Conservation (phyloP, 2,113 vertebrate genomes). For the Plecturocebus donacophilus region DNA sequence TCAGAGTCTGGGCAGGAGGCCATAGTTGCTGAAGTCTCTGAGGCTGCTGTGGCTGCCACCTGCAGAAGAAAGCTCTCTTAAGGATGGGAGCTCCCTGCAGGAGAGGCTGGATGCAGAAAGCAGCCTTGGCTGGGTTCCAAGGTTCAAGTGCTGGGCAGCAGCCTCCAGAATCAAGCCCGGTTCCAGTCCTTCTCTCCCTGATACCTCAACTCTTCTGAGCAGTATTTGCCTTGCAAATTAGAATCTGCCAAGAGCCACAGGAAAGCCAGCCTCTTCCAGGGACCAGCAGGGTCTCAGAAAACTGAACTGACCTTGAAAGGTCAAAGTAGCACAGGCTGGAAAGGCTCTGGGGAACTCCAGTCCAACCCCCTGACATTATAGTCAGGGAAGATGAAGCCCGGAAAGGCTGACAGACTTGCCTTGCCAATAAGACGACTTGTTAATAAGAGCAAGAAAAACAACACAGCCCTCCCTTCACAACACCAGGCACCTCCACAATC, state of each 20-base stretch:
- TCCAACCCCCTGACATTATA: neutral
- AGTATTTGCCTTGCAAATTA: constrained; percentile 57
- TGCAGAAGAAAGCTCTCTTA: constrained; percentile 50
- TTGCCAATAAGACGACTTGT: neutral
- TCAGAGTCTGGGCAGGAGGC: constrained; percentile 77
- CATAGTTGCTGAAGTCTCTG: constrained; percentile 68
- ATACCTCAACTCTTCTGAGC: neutral
- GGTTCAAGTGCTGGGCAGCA: neutral
- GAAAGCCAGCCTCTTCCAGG: neutral
- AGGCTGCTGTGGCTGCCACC: constrained; percentile 25
- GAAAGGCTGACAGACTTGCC: neutral
- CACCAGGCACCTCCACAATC: neutral
- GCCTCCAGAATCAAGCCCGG: neutral
- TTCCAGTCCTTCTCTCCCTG: neutral
- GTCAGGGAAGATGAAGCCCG: neutral
- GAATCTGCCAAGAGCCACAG: neutral
- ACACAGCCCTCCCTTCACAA: neutral
- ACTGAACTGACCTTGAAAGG: constrained; percentile 52
- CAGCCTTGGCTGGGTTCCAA: neutral
- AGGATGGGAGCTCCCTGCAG: neutral
- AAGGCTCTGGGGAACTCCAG: neutral
- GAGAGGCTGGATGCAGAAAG: neutral
- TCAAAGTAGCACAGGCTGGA: constrained; percentile 3
- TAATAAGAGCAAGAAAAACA: neutral
- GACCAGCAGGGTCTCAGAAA: neutral